Percentiles rank a stretch among this genome's conserved stretches.
Evolutionary conservation across 2,113 vertebrate species (phyloP).

Genomic region (Cynocephalus volans): DNA sequence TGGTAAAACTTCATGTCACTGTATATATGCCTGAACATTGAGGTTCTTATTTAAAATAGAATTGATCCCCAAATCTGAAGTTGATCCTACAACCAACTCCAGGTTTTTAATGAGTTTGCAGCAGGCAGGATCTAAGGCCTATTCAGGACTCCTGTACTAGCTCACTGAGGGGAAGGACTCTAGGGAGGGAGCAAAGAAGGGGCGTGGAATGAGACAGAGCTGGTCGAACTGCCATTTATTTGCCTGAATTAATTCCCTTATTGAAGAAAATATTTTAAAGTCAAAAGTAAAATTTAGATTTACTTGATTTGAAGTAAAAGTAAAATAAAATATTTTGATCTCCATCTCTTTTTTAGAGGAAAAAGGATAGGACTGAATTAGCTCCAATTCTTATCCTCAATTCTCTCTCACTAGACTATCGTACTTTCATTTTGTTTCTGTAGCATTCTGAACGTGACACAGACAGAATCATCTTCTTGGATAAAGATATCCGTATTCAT

Average conservation of each 20-base stretch:
- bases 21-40: background rate
- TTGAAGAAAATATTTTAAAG: background rate
- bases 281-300: background rate
- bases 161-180: background rate
- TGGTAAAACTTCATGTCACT: conserved; percentile 16
- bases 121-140: background rate
- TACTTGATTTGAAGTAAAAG: background rate
- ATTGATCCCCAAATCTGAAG: background rate
- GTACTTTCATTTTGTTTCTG: background rate
- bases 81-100: background rate
- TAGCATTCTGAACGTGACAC: background rate
- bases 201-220: background rate
- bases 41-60: conserved; percentile 37
- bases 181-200: background rate
- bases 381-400: background rate
- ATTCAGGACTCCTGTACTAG: background rate
- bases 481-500: background rate
- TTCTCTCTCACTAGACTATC: background rate
- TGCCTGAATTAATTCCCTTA: background rate
- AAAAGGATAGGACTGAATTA: background rate
- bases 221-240: background rate
- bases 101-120: background rate
- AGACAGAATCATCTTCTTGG: background rate
- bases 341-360: background rate
- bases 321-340: conserved; percentile 20